Conservation (phyloP, 2,888 invertebrate species). For the Drosophila neotestacea region DNA sequence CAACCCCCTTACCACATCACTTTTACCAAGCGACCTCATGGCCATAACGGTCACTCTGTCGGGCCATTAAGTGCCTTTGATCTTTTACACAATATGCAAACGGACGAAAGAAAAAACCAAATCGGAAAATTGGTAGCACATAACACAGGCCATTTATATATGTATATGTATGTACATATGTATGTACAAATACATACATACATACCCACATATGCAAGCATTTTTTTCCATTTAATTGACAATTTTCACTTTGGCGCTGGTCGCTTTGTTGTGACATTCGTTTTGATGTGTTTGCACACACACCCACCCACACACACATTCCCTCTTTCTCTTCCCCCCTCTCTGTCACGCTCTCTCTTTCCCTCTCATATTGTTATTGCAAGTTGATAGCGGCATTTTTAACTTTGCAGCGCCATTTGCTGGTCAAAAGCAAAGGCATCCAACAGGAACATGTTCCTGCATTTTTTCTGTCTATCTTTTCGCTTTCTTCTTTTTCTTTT, state of each 20-base stretch:
- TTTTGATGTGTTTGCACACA: conserved; percentile 73
- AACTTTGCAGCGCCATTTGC: conserved; percentile 53
- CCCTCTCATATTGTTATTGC: conserved; percentile 32
- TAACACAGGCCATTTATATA: conserved; percentile 32
- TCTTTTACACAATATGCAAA: conserved; percentile 62
- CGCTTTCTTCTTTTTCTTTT: not conserved
- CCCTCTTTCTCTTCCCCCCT: not conserved
- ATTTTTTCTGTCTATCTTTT: not conserved
- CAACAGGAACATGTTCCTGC: conserved; percentile 7
- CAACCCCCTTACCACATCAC: not conserved
- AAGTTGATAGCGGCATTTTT: conserved; percentile 45
- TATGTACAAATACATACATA: conserved; percentile 3
- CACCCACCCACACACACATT: conserved; percentile 10
- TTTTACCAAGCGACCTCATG: not conserved
- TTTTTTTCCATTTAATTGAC: conserved; percentile 70
- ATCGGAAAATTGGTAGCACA: conserved; percentile 58
- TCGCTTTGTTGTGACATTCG: conserved; percentile 74
- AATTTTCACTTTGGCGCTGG: conserved; percentile 69
- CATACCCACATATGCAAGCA: not conserved
- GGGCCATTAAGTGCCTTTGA: conserved; percentile 77
- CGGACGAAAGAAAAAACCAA: conserved; percentile 35
- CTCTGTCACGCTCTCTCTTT: not conserved
- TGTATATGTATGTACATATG: not conserved
- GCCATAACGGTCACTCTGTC: conserved; percentile 47
- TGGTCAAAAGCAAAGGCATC: conserved; percentile 11